These are phyloP conservation scores for Ryuthela nishihirai DNA, from an alignment of 2,888 invertebrate genomes.

Conservation along the genomic window DNA sequence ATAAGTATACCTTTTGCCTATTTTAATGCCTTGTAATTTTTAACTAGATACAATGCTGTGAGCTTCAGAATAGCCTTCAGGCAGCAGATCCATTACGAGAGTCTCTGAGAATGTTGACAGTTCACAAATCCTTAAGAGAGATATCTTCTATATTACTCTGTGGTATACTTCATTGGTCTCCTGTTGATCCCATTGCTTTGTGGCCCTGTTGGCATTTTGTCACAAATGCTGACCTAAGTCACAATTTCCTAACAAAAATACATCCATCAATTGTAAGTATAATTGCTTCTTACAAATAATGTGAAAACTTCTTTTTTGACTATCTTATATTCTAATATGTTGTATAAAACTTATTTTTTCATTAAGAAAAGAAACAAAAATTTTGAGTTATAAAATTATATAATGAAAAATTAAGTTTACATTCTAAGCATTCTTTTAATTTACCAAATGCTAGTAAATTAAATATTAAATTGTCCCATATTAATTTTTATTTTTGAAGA, in stretches of 20 bases:
- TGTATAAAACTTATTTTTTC: neutral
- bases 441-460: too few relatives aligned
- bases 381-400: neutral
- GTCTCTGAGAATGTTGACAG: conserved; percentile 62
- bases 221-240: conserved; percentile 51
- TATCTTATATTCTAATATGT: neutral
- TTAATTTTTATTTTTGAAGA: too few relatives aligned
- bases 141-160: conserved; percentile 77
- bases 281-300: neutral
- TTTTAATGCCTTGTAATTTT: too few relatives aligned
- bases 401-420: neutral
- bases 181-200: conserved; percentile 3
- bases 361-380: neutral
- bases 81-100: conserved; percentile 61
- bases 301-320: neutral
- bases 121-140: conserved; percentile 64
- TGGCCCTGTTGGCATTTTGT: conserved; percentile 30
- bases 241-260: conserved; percentile 51
- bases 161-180: conserved; percentile 58
- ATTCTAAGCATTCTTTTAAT: too few relatives aligned
- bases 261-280: conserved; percentile 42
- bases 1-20: too few relatives aligned
- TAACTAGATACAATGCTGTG: conserved; percentile 16
- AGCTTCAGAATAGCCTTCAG: conserved; percentile 61
- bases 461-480: too few relatives aligned